Evolutionary conservation across 2,797 vertebrate genomes (phyloP).

Genomic region (Lycodopsis pacificus): DNA sequence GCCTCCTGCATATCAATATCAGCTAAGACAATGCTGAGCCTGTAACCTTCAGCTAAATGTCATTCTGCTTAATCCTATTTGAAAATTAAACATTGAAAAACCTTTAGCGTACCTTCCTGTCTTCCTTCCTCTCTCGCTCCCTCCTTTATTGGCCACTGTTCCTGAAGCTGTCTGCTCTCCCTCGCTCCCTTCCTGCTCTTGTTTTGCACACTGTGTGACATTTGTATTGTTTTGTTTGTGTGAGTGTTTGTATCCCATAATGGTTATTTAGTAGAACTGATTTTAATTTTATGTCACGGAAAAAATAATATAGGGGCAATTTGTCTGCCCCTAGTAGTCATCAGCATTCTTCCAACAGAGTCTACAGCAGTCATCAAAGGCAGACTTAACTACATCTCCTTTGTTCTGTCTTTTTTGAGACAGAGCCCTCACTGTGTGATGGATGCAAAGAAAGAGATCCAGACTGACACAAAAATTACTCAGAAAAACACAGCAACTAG

Average conservation of each 20-base stretch:
- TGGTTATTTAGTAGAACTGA: constrained; percentile 61
- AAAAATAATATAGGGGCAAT: constrained; percentile 50
- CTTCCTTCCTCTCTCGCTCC: constrained; percentile 74
- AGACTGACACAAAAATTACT: constrained; percentile 22
- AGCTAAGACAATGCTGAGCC: constrained; percentile 88
- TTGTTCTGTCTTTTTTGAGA: constrained; percentile 49
- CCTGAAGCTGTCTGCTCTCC: constrained; percentile 47
- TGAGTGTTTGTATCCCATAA: constrained; percentile 65
- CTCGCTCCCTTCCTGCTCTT: constrained; percentile 49
- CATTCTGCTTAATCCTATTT: constrained; percentile 93
- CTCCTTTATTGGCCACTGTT: constrained; percentile 71
- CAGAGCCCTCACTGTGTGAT: constrained; percentile 25
- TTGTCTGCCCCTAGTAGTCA: constrained; percentile 47
- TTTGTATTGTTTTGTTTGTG: constrained; percentile 84
- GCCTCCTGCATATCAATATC: constrained; percentile 91
- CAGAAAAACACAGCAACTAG: constrained; percentile 32
- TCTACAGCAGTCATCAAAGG: constrained; percentile 40
- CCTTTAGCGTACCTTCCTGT: constrained; percentile 84
- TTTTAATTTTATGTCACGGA: constrained; percentile 64
- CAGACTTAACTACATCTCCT: constrained; percentile 29
- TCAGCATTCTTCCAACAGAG: constrained; percentile 35
- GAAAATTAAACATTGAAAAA: constrained; percentile 93
- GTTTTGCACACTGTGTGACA: constrained; percentile 78
- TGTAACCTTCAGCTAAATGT: constrained; percentile 93
- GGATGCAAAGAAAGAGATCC: constrained; percentile 18